Base-by-base conservation (phyloP, 2,888 invertebrate genomes). In the Dusona sp. region DNA sequence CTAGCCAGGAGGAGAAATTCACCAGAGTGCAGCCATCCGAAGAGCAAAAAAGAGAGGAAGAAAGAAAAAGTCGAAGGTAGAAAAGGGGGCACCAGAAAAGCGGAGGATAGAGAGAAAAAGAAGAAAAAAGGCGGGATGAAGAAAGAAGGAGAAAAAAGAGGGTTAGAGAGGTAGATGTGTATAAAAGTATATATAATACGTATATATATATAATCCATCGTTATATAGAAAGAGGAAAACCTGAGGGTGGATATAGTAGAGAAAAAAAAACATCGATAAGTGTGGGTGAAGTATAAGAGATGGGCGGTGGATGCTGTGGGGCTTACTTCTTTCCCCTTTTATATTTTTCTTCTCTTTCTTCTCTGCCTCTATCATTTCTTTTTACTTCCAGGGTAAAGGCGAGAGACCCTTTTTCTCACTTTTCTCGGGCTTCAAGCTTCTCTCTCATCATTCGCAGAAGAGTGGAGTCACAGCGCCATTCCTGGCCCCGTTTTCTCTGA, bases 401-500 rank as follows among this genome's bases (percentile, higher is more conserved):
- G 74, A 81, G 54, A 65, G 81, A 81, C 75, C 75, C 82, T 75
- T 75, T 82, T 75, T 70, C 75, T 82, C 75, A 68, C 81, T 83
- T 82, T 83, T 85, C 83, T 79, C 84, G 87, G 83, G 85, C 65
- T 77, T 67, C 57, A 36, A 61, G 79, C 79, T 83, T 79, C 65
- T 79, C 87, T 84, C 82, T 80, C 81, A 75, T 84, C 67, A 79
- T 61, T 65, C 87, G 16, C 64, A 64, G 51, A 25, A 48, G 45
- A 80, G 74, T 29, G 51, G 77, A 77, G 77, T 88, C 86, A 87
- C 89, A 88, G 90, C 90, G 80, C 90, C 91, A 89, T 90, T 91
- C 89, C 89, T 91, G 90, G 90, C 90, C 91, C 90, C 92, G 90
- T 91, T 92, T 91, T 91, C 90, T 89, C 91, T 89, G 89, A 89